Evolutionary conservation across 2,797 vertebrate species (phyloP), one percentile per base, ranked within the genome.

Genomic region (Darevskia mixta): DNA sequence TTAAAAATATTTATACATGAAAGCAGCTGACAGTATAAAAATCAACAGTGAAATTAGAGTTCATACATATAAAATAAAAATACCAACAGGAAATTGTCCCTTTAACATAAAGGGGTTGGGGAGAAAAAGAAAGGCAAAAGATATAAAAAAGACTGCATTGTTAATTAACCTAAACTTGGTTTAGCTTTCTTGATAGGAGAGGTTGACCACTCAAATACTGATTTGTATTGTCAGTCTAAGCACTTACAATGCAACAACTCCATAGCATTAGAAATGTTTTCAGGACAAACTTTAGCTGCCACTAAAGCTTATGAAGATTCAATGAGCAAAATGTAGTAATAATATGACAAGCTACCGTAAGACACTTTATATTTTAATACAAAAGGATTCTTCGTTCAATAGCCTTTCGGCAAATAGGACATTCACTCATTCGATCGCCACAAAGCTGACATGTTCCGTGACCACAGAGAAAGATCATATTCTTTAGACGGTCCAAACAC

Each of bases 391-490:
- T 98, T 90, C 99, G 97, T 90, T 99, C 99, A 83, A 99, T 99
- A 90, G 98, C 98, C 96, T 99, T 99, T 96, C 99, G 98, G 96
- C 99, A 99, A 94, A 99, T 99, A 85, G 99, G 99, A 86, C 99
- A 99, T 97, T 99, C 99, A 90, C 99, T 99, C 99, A 99, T 99
- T 84, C 99, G 97, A 97, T 99, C 99, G 86, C 99, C 99, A 10
- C 99, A 99, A 64, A 99, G 98, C 90, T 99, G 99, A 93, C 99
- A 99, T 0, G 99, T 99, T 88, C 99, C 99, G 0, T 99, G 99
- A 92, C 99, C 99, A 87, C 99, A 99, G 96, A 99, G 99, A 95
- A 99, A 99, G 96, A 99, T 99, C 99, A 99, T 99, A 91, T 99
- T 99, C 98, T 99, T 99, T 94, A 99, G 97, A 27, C 99, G 98